Evolutionary conservation across 2,113 vertebrate genomes (phyloP).

Genomic region (Psittacara wagleri): DNA sequence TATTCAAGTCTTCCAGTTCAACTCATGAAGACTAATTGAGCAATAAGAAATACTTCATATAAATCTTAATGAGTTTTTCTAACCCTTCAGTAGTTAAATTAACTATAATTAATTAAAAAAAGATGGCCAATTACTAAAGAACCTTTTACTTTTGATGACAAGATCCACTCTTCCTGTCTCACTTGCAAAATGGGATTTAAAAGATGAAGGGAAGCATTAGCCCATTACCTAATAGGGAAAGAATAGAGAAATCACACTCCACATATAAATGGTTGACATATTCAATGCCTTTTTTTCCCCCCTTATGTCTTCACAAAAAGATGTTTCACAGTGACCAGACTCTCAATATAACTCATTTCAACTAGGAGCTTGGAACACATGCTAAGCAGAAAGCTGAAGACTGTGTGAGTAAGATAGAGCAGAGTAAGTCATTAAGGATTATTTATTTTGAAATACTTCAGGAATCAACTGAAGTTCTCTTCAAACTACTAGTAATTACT

Average conservation of each 20-base stretch:
- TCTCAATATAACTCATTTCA: neutral
- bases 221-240: neutral
- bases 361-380: neutral
- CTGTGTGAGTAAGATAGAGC: fast-evolving
- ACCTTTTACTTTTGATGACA: neutral
- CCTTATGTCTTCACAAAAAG: neutral
- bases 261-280: neutral
- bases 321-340: neutral
- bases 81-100: neutral
- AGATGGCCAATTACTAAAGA: neutral
- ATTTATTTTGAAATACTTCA: neutral
- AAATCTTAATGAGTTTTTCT: constrained; percentile 29
- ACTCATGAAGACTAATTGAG: constrained; percentile 30
- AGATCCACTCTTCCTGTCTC: neutral
- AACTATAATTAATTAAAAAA: neutral
- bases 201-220: neutral
- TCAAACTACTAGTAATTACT: neutral
- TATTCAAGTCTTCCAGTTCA: neutral
- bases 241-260: neutral
- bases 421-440: neutral
- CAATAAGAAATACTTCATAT: neutral
- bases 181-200: neutral
- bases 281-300: neutral
- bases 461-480: neutral
- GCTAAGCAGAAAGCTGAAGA: neutral